Conservation (phyloP, 2,888 invertebrate genomes). For the Eilema depressum region DNA sequence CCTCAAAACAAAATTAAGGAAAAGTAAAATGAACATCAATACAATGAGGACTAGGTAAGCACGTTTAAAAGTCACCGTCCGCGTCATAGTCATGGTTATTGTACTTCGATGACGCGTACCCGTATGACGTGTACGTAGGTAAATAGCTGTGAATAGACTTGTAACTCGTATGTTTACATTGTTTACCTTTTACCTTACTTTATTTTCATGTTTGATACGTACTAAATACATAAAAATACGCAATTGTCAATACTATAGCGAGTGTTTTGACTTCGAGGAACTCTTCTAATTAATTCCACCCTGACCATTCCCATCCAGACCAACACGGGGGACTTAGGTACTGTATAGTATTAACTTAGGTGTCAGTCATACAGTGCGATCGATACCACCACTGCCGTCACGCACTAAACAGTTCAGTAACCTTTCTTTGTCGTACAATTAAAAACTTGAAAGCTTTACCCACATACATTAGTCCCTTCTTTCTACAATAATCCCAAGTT, state of each 20-base stretch:
- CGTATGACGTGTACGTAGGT: too few species aligned
- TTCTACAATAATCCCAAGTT: too few species aligned
- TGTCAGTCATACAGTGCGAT: neutral
- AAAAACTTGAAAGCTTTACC: neutral
- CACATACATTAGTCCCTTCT: too few species aligned
- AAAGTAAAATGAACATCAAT: too few species aligned
- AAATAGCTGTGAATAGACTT: too few species aligned
- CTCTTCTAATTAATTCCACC: neutral
- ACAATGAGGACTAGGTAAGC: too few species aligned
- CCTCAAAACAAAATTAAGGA: too few species aligned
- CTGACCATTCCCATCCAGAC: neutral
- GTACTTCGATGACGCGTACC: neutral
- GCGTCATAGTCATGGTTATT: neutral
- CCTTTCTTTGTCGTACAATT: neutral
- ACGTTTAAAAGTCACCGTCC: neutral
- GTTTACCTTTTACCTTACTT: too few species aligned
- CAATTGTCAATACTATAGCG: neutral
- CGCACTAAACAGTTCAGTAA: neutral
- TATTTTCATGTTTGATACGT: neutral
- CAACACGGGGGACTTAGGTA: too few species aligned
- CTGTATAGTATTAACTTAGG: too few species aligned
- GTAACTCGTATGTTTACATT: too few species aligned
- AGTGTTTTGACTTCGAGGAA: too few species aligned
- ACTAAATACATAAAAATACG: neutral
- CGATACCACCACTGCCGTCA: neutral